These are phyloP conservation scores for Stictocephala bisonia DNA, from an alignment of 2,888 invertebrate genomes.

Conservation along the genomic window DNA sequence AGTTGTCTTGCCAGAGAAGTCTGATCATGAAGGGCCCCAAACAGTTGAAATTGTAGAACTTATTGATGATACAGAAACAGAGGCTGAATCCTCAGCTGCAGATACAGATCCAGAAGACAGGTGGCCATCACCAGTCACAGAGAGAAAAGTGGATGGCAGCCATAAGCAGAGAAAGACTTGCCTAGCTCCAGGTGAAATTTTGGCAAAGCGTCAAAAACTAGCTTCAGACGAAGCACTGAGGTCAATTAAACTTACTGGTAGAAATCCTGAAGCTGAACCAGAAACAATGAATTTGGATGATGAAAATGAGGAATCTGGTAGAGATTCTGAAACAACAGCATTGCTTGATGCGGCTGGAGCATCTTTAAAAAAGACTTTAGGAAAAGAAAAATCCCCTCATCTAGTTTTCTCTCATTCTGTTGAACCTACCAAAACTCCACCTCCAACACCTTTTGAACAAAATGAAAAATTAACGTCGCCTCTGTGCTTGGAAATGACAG, in stretches of 20 bases:
- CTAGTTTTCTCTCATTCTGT: background rate
- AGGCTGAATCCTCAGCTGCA: constrained; percentile 61
- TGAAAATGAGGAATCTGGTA: background rate
- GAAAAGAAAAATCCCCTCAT: background rate
- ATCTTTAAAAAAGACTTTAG: constrained; percentile 25
- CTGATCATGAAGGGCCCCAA: constrained; percentile 63
- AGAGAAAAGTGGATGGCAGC: constrained; percentile 51
- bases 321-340: constrained; percentile 2
- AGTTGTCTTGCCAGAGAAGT: constrained; percentile 63
- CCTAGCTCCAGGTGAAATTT: constrained; percentile 55
- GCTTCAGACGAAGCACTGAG: constrained; percentile 53
- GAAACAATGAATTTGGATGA: constrained; percentile 29
- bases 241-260: constrained; percentile 22
- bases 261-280: constrained; percentile 7
- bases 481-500: constrained; percentile 59
- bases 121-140: constrained; percentile 56
- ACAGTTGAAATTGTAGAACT: constrained; percentile 67
- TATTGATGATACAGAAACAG: constrained; percentile 65
- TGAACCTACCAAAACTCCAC: constrained; percentile 28
- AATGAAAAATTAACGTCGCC: constrained; percentile 46
- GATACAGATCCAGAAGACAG: constrained; percentile 59
- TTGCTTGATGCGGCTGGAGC: constrained; percentile 38
- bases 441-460: constrained; percentile 35
- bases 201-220: constrained; percentile 57
- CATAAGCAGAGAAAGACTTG: constrained; percentile 52